Evolutionary conservation across 2,888 invertebrate genomes (phyloP).

Genomic region (Protophormia terraenovae): DNA sequence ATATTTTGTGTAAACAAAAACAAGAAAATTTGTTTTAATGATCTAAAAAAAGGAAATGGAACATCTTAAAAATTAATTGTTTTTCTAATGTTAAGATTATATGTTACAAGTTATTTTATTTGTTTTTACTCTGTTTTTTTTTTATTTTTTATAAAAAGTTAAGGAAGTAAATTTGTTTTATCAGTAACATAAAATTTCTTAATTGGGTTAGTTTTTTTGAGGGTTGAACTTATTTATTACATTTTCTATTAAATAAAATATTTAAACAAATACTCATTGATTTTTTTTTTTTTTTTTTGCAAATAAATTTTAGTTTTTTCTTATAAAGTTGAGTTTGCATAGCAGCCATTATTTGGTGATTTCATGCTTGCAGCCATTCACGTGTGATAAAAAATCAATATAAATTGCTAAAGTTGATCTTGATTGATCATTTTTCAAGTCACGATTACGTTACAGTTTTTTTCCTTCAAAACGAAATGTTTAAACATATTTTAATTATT

Average conservation of each 20-base stretch:
- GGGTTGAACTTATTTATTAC: too few species aligned
- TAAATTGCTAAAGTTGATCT: conserved; percentile 5
- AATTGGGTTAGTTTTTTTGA: too few species aligned
- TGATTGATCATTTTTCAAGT: background rate
- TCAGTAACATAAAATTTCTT: too few species aligned
- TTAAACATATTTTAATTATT: background rate
- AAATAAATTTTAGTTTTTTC: background rate
- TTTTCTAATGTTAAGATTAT: background rate
- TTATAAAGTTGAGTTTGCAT: background rate
- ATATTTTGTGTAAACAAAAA: background rate
- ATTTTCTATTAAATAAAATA: too few species aligned
- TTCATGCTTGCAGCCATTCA: conserved; percentile 8
- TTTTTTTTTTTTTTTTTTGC: too few species aligned
- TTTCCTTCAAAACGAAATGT: background rate
- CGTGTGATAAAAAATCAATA: background rate
- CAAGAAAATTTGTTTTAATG: background rate
- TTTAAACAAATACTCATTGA: too few species aligned
- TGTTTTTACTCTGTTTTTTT: too few species aligned
- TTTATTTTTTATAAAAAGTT: too few species aligned
- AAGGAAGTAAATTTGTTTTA: too few species aligned
- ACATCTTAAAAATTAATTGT: background rate
- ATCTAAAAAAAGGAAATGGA: background rate
- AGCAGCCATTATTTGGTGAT: background rate
- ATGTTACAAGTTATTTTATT: background rate
- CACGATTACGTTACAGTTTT: background rate